These are phyloP conservation scores for Perca fluviatilis DNA, from an alignment of 2,113 vertebrate genomes.

Conservation along the genomic window DNA sequence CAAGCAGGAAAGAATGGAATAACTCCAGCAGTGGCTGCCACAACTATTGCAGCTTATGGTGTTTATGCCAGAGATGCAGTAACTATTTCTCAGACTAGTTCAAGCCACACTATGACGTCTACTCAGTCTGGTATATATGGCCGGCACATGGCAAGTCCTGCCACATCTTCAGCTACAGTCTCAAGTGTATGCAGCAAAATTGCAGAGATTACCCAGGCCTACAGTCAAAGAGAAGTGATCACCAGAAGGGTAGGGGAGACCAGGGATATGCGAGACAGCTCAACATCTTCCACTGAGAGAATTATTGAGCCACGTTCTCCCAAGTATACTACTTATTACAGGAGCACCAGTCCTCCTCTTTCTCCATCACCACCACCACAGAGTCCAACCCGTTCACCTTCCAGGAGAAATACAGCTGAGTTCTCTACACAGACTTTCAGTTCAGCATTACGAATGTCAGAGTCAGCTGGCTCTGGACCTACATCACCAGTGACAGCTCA, in stretches of 20 bases:
- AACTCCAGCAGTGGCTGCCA: constrained; percentile 80
- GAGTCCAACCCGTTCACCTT: constrained; percentile 87
- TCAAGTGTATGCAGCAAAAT: constrained; percentile 86
- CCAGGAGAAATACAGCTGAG: constrained; percentile 88
- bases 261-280: constrained; percentile 81
- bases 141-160: constrained; percentile 73
- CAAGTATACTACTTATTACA: constrained; percentile 89
- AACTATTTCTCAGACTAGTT: constrained; percentile 82
- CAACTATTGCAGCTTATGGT: constrained; percentile 84
- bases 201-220: constrained; percentile 86
- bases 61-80: constrained; percentile 85
- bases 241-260: constrained; percentile 79
- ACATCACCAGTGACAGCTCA: constrained; percentile 90
- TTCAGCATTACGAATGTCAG: constrained; percentile 75
- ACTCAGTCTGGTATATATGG: constrained; percentile 77
- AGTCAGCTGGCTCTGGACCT: constrained; percentile 67
- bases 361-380: constrained; percentile 92
- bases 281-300: constrained; percentile 78
- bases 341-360: constrained; percentile 91
- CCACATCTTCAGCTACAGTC: constrained; percentile 78
- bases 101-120: constrained; percentile 80
- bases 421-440: constrained; percentile 93
- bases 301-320: constrained; percentile 78
- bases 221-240: constrained; percentile 84
- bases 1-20: constrained; percentile 86